These are phyloP conservation scores for Muraenolepis orangiensis DNA, from an alignment of 2,797 vertebrate genomes.

Conservation along the genomic window DNA sequence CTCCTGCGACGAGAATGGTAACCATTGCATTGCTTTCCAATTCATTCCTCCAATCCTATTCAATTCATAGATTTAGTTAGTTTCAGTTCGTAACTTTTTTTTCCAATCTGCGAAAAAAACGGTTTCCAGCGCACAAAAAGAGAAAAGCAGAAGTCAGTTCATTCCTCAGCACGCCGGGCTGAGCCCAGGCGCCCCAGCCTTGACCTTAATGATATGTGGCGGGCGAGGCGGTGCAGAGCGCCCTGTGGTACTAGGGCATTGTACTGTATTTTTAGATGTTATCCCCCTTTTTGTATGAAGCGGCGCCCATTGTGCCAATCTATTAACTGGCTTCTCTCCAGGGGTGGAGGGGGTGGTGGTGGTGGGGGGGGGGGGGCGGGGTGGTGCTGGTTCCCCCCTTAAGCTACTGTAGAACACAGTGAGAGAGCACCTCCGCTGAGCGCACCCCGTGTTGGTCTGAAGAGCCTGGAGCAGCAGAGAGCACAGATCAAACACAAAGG, in stretches of 20 bases:
- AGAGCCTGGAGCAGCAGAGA: not conserved
- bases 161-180: too few species aligned
- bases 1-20: too few species aligned
- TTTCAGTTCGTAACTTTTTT: not conserved
- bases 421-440: constrained; percentile 35
- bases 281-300: constrained; percentile 18
- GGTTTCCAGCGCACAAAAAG: not conserved
- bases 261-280: constrained; percentile 19
- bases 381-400: constrained; percentile 20
- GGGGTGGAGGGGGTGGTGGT: not conserved
- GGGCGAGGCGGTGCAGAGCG: not conserved
- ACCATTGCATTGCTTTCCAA: too few species aligned
- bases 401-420: not conserved
- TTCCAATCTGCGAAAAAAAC: not conserved
- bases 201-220: not conserved
- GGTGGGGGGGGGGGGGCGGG: not conserved
- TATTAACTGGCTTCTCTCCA: constrained; percentile 19
- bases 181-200: too few species aligned
- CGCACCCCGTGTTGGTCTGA: not conserved
- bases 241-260: not conserved
- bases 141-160: not conserved
- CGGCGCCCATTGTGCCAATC: not conserved
- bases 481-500: not conserved
- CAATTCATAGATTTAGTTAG: too few species aligned
- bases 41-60: too few species aligned